Conservation (phyloP, 2,888 invertebrate species). For the Hypolimnas misippus region DNA sequence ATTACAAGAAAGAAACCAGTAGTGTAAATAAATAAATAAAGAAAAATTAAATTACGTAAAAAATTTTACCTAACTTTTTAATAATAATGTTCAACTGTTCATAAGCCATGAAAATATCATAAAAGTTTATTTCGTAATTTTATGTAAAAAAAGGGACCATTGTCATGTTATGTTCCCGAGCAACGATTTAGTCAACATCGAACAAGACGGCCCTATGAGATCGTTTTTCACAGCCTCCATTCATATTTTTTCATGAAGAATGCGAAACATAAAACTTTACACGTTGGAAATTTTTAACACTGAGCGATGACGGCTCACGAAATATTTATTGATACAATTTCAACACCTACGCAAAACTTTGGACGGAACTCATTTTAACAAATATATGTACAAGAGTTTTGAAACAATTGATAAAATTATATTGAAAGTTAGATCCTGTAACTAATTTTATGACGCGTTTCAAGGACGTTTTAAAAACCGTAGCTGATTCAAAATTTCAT, state of each 20-base stretch:
- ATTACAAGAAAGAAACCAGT: no score
- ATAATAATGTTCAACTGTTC: no score
- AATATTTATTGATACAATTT: not conserved
- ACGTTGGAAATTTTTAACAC: not conserved
- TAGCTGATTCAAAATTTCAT: no score
- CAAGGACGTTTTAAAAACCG: no score
- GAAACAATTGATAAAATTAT: no score
- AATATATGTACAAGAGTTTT: no score
- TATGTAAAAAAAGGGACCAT: not conserved
- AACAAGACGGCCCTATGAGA: not conserved
- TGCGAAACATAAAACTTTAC: conserved; percentile 3
- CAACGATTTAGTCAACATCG: not conserved
- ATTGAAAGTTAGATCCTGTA: no score
- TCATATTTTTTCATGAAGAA: not conserved
- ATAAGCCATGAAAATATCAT: no score
- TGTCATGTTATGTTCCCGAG: not conserved
- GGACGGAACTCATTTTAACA: no score
- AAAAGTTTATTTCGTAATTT: not conserved
- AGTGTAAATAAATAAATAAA: no score
- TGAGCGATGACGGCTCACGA: not conserved
- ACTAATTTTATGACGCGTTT: no score
- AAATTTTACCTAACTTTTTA: no score
- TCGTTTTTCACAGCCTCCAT: not conserved
- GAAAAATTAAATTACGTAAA: not conserved
- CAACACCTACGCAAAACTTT: not conserved